Base-by-base conservation (phyloP, 2,888 invertebrate species). In the Nycteola revayana region DNA sequence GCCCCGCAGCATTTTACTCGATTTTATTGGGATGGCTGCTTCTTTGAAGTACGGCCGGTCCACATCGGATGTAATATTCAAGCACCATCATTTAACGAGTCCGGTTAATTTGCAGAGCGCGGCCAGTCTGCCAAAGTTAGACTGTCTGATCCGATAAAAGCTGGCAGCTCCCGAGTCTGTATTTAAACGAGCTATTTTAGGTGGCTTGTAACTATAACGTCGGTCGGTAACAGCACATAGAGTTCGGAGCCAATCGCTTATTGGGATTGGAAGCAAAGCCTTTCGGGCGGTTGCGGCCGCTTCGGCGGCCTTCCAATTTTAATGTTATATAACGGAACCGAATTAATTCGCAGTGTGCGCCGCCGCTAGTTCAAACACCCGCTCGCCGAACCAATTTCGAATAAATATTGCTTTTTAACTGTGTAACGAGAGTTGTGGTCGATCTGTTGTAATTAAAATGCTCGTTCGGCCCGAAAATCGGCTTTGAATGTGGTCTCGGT, bases 101-200 rank as follows among this genome's bases (percentile, higher is more conserved):
- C 23, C 31, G 23, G 58, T 57, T 45, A 46, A 46, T 49, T 43
- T 37, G 45, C 41, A 40, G 35, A 43, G 36, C 33, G 41, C 37
- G 36, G 20, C 42, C 38, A 43, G 52, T 43, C 51, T 48, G 51
- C 42, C 50, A 44, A 60, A 64, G 60, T 67, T 62, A 67, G 71
- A 51, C 66, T 54, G 72, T 72, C 73, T 74, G 75, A 74, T 73
- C 69, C 70, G 66, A 73, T 76, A 78, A 80, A 75, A 72, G 72
- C 75, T 46, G 42, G 55, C n/a, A n/a, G n/a, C 46, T 52, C 25
- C 44, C 40, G 41, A 38, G 48, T 61, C 48, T 53, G 64, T 70
- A 75, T 79, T 80, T 67, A 73, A 69, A 66, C 65, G 64, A 61
- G 65, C 70, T 75, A 72, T 75, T 76, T 69, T 59, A 61, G 60